Evolutionary conservation across 2,113 vertebrate genomes (phyloP).

Genomic region (Brevimyrus niger): DNA sequence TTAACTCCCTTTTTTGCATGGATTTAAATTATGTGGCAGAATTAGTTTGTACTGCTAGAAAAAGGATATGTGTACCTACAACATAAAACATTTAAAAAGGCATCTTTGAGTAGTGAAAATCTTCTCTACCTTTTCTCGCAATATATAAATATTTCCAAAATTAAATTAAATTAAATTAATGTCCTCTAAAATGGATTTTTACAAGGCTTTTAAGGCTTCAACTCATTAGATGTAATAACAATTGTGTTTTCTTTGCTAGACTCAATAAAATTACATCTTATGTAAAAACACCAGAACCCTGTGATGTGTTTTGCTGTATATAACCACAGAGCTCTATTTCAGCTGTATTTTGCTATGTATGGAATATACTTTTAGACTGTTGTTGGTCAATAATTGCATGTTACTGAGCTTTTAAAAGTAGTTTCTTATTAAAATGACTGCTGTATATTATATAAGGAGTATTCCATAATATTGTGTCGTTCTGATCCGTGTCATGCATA

Average conservation of each 20-base stretch:
- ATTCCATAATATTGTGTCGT: neutral
- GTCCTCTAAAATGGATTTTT: neutral
- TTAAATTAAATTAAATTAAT: neutral
- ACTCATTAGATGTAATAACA: neutral
- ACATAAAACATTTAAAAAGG: neutral
- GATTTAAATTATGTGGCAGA: neutral
- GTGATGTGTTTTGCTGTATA: neutral
- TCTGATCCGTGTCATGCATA: slow-evolving; percentile 16
- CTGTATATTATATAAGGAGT: neutral
- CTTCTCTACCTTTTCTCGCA: neutral
- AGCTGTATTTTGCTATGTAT: neutral
- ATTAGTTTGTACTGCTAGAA: neutral
- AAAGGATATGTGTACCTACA: neutral
- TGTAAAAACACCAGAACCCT: neutral
- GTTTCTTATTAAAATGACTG: neutral
- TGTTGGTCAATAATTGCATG: neutral
- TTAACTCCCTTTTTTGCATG: neutral
- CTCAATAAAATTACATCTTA: neutral
- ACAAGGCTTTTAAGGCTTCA: neutral
- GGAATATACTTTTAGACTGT: neutral
- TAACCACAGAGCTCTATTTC: neutral
- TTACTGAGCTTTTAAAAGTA: neutral
- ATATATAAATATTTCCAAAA: neutral
- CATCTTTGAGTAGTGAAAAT: neutral
- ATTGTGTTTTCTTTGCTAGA: neutral